Conservation (phyloP, 2,888 invertebrate genomes). For the Antitype chi region DNA sequence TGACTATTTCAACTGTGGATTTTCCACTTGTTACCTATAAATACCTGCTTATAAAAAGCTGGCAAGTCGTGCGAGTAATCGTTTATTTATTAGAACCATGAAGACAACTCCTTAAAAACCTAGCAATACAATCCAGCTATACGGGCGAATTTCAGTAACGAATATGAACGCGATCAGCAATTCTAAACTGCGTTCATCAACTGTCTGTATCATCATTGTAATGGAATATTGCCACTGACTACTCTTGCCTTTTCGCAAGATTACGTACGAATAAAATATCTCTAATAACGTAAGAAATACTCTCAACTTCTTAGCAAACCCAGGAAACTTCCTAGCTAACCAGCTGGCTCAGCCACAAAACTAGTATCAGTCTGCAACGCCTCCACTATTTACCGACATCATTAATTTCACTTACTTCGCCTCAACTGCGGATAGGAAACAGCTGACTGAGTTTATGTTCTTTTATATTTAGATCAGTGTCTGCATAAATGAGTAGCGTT, state of each 20-base stretch:
- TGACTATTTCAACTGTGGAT: not conserved
- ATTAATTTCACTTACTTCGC: constrained; percentile 60
- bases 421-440: constrained; percentile 25
- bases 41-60: not conserved
- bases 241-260: not conserved
- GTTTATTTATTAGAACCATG: not conserved
- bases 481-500: not conserved
- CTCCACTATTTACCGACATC: constrained; percentile 41
- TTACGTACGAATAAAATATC: not conserved
- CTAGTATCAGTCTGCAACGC: constrained; percentile 32
- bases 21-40: not conserved
- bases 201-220: not conserved
- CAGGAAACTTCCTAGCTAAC: constrained; percentile 8
- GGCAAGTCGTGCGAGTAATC: not conserved
- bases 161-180: not conserved
- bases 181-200: not conserved
- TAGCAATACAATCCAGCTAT: not conserved
- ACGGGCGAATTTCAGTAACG: not conserved
- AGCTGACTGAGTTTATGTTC: constrained; percentile 13
- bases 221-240: not conserved
- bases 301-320: not conserved
- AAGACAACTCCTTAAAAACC: not conserved
- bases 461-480: constrained; percentile 16
- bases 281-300: not conserved
- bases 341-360: constrained; percentile 23